Evolutionary conservation across 2,113 vertebrate species (phyloP).

Genomic region (Platycercus adscitus): DNA sequence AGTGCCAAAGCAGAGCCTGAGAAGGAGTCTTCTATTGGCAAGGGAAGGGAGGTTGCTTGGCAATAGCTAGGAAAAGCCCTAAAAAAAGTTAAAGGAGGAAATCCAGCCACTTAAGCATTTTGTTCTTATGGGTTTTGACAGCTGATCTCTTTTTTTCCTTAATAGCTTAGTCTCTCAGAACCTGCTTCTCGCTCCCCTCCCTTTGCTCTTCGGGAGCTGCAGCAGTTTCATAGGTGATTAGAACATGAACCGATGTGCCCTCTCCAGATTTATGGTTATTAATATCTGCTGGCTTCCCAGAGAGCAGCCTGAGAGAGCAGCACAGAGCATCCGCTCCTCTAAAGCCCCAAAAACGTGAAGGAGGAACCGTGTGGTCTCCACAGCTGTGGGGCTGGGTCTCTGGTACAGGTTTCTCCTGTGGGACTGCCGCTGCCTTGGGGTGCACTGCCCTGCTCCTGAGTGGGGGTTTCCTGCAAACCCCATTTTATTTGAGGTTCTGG

Average conservation of each 20-base stretch:
- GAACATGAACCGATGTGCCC: not conserved
- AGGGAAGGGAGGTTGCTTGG: not conserved
- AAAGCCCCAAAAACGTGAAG: not conserved
- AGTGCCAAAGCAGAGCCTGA: not conserved
- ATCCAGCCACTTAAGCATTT: slow-evolving; percentile 7
- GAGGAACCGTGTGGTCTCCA: accelerated
- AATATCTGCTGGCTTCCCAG: not conserved
- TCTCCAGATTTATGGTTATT: not conserved
- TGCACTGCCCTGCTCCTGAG: accelerated
- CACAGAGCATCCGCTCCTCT: accelerated
- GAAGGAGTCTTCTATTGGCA: not conserved
- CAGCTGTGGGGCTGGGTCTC: not conserved
- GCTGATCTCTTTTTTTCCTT: not conserved
- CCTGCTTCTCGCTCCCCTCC: not conserved
- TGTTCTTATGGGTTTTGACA: not conserved
- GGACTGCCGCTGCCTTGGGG: not conserved
- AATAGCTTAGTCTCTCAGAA: not conserved
- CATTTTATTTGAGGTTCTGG: not conserved
- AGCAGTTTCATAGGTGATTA: not conserved
- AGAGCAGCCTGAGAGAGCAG: not conserved
- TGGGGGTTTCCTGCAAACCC: not conserved
- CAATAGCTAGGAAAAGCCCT: not conserved
- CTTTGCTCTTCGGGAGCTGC: not conserved
- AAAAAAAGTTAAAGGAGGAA: slow-evolving; percentile 29
- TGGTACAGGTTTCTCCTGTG: not conserved